Evolutionary conservation across 2,888 invertebrate species (phyloP).

Genomic region (Pelosia muscerda): DNA sequence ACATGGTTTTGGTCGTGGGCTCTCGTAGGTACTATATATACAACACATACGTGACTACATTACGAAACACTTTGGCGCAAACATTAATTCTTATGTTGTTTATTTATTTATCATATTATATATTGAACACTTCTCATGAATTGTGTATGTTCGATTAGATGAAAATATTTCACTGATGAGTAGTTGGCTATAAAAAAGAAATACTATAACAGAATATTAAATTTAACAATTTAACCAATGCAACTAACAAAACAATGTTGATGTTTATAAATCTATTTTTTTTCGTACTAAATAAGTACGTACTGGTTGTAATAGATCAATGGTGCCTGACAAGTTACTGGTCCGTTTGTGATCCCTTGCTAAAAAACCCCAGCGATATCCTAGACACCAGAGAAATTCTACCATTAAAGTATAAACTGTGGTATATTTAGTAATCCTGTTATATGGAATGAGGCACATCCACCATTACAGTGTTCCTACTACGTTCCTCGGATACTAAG

Average conservation of each 20-base stretch:
- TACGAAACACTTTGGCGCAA: conserved; percentile 12
- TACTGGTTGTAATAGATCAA: neutral
- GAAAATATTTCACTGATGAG: conserved; percentile 34
- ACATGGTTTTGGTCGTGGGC: too few relatives aligned
- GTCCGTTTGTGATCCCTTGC: too few relatives aligned
- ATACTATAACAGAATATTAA: conserved; percentile 20
- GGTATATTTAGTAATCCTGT: too few relatives aligned
- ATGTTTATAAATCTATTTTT: neutral
- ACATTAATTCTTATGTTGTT: conserved; percentile 35
- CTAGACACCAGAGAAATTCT: too few relatives aligned
- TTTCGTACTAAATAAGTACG: neutral
- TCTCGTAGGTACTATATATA: too few relatives aligned
- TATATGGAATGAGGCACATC: too few relatives aligned
- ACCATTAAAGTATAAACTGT: too few relatives aligned
- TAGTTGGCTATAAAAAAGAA: conserved; percentile 22
- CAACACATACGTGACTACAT: neutral
- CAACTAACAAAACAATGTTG: neutral
- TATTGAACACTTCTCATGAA: conserved; percentile 40
- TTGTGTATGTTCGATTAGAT: conserved; percentile 28
- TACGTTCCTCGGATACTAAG: neutral
- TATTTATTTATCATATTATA: conserved; percentile 46
- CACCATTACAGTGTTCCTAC: too few relatives aligned
- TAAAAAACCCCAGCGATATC: too few relatives aligned
- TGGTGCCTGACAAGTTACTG: too few relatives aligned
- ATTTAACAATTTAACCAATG: conserved; percentile 9